Conservation (phyloP, 2,797 vertebrate genomes). For the Mormyrops boulengeri region DNA sequence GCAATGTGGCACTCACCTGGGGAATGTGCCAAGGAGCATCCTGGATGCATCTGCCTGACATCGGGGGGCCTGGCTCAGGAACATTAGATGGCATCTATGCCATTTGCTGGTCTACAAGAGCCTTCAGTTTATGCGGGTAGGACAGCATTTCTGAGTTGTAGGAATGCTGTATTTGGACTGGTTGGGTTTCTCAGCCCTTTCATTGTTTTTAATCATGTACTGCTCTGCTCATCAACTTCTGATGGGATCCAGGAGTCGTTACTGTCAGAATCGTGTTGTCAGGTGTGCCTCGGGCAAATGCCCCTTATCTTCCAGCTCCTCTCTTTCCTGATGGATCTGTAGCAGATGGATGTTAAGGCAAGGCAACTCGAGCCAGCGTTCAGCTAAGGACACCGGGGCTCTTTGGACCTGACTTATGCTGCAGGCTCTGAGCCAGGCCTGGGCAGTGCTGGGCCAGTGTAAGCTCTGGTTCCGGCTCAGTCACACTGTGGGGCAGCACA, state of each 20-base stretch:
- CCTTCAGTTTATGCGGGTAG: neutral
- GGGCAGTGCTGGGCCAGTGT: neutral
- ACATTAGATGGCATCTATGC: neutral
- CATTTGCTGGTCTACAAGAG: neutral
- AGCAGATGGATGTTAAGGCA: neutral
- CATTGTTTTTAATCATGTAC: neutral
- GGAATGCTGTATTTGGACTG: neutral
- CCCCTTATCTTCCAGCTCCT: neutral
- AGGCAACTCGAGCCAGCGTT: neutral
- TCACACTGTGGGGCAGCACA: conserved; percentile 20
- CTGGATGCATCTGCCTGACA: neutral
- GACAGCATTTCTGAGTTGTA: neutral
- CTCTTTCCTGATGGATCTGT: neutral
- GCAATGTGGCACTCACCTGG: neutral
- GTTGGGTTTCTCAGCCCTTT: neutral
- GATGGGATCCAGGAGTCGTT: neutral
- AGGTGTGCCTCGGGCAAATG: neutral
- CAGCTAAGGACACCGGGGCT: neutral
- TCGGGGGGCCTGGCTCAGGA: neutral
- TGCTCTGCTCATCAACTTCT: neutral
- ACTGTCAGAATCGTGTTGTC: neutral
- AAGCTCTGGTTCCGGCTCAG: conserved; percentile 1
- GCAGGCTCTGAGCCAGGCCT: conserved; percentile 4
- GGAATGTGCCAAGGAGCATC: neutral
- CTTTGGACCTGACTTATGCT: neutral